These are phyloP conservation scores for Enteromius trimaculatus DNA, from an alignment of 2,797 vertebrate genomes.

Conservation along the genomic window DNA sequence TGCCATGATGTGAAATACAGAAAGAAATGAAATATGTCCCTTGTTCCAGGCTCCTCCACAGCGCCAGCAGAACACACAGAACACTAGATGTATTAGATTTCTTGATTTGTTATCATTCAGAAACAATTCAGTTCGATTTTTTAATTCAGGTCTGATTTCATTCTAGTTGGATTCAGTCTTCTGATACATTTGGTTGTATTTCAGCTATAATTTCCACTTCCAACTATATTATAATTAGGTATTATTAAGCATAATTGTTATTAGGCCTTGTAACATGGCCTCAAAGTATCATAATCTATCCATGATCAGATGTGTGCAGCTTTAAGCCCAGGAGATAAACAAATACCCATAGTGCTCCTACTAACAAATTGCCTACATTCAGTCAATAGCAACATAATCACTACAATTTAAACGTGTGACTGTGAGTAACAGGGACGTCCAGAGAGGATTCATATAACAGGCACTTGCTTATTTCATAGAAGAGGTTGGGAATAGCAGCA, in stretches of 20 bases:
- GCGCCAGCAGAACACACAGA: too few relatives aligned
- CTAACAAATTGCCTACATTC: slow-evolving; percentile 20
- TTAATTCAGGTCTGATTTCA: too few relatives aligned
- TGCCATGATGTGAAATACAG: not conserved
- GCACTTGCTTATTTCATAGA: not conserved
- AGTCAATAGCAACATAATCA: slow-evolving; percentile 40
- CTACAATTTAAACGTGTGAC: slow-evolving; percentile 10
- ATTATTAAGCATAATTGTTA: not conserved
- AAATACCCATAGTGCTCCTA: slow-evolving; percentile 10
- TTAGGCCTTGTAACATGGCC: not conserved
- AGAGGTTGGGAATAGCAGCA: slow-evolving; percentile 9
- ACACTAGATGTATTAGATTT: too few relatives aligned
- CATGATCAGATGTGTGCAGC: not conserved
- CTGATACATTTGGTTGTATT: too few relatives aligned
- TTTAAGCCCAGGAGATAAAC: not conserved
- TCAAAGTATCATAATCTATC: slow-evolving; percentile 6
- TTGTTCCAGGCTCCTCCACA: too few relatives aligned
- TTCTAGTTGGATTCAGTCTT: too few relatives aligned
- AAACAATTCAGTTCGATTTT: too few relatives aligned
- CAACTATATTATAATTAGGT: not conserved
- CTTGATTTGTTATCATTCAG: too few relatives aligned
- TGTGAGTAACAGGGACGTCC: not conserved
- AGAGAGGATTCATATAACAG: not conserved
- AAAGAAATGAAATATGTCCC: not conserved
- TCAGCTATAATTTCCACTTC: too few relatives aligned